Evolutionary conservation across 2,113 vertebrate genomes (phyloP).

Genomic region (Patagioenas fasciata): DNA sequence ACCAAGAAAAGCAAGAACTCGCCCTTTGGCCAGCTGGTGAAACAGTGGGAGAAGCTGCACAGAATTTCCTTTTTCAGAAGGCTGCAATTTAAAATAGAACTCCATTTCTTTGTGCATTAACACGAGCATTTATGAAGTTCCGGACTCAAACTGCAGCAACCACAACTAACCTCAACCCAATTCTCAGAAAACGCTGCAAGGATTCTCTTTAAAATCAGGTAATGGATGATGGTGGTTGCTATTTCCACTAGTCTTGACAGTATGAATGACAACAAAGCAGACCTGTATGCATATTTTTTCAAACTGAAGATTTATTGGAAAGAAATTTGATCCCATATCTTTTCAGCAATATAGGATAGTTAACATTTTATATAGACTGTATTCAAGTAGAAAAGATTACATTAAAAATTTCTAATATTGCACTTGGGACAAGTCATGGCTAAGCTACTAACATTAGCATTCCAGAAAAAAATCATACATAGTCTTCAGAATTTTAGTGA

Average conservation of each 20-base stretch:
- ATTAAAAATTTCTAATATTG: conserved; percentile 57
- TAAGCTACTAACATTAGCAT: conserved; percentile 46
- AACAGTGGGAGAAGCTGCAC: background rate
- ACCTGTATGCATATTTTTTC: background rate
- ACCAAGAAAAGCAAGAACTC: background rate
- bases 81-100: background rate
- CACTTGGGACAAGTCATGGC: conserved; percentile 60
- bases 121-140: background rate
- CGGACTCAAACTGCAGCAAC: background rate
- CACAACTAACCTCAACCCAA: background rate
- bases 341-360: conserved; percentile 61
- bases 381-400: conserved; percentile 72
- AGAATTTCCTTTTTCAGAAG: background rate
- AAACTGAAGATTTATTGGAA: conserved; percentile 74
- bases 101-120: background rate
- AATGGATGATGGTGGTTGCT: background rate
- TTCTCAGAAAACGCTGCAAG: background rate
- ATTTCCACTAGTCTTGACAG: background rate
- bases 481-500: background rate
- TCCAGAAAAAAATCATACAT: conserved; percentile 30
- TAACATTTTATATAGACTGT: conserved; percentile 57
- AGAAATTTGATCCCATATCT: conserved; percentile 62
- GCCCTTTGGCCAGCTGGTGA: background rate
- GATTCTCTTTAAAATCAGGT: background rate
- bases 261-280: background rate